phyloP scores from a whole-genome alignment of 2,113 vertebrate genomes.

The Scopus umbretta region DNA sequence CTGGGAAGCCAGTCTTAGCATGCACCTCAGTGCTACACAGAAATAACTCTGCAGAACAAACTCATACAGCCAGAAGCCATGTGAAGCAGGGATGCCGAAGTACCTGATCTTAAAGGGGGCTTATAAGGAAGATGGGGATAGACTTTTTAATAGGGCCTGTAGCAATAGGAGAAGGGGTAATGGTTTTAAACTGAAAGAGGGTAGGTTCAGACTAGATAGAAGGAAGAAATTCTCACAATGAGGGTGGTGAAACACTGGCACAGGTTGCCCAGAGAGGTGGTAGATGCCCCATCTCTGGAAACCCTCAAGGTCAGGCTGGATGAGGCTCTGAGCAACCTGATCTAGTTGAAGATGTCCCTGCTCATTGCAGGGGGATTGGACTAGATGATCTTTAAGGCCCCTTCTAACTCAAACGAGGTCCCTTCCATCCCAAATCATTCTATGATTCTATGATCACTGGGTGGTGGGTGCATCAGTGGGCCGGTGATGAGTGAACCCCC shows the following conservation, averaged over 20 bases:
- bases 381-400: background rate
- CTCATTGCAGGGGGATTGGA: background rate
- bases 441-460: background rate
- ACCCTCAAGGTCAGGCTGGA: background rate
- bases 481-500: background rate
- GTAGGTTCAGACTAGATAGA: background rate
- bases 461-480: fast-evolving
- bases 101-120: background rate
- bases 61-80: background rate
- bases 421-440: background rate
- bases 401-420: background rate
- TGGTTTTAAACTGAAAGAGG: background rate
- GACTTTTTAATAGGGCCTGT: background rate
- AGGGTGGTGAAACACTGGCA: background rate
- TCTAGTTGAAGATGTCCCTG: background rate
- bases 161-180: background rate
- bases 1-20: background rate
- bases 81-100: background rate
- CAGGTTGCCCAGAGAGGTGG: background rate
- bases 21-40: background rate
- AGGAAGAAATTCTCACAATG: fast-evolving
- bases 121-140: background rate
- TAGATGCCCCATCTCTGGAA: background rate
- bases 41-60: background rate
- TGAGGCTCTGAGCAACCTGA: background rate